Conservation (phyloP, 1,140 invertebrate species). For the Eueides isabella region DNA sequence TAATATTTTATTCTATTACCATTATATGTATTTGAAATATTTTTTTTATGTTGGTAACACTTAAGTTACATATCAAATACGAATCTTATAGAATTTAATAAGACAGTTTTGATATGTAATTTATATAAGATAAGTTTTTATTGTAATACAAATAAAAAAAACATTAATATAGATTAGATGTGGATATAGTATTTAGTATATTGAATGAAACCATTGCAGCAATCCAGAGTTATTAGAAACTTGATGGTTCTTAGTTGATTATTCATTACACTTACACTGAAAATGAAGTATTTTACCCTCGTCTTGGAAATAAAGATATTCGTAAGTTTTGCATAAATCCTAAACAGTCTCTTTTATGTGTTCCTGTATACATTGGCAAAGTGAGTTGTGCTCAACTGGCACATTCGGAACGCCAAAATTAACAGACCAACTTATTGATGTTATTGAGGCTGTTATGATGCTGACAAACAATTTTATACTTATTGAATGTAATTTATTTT, state of each 20-base stretch:
- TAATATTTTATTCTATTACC: not conserved
- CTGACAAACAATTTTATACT: not conserved
- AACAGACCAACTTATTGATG: no score
- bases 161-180: conserved; percentile 24
- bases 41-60: not conserved
- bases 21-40: not conserved
- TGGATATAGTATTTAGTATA: conserved; percentile 9
- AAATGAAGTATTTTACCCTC: no score
- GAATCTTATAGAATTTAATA: not conserved
- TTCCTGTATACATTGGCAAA: no score
- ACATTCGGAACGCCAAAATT: no score
- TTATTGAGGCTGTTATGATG: no score
- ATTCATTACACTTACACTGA: no score
- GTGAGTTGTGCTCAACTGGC: no score
- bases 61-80: conserved; percentile 1
- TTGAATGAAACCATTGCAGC: no score
- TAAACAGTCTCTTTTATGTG: no score
- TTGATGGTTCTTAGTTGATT: no score
- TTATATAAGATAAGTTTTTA: not conserved
- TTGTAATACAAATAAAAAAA: not conserved
- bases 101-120: conserved; percentile 14
- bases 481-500: not conserved
- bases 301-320: not conserved
- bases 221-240: no score
- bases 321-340: no score